Conservation (phyloP, 37 sponge, comb jelly and placozoan species). For the Crambe crambe region DNA sequence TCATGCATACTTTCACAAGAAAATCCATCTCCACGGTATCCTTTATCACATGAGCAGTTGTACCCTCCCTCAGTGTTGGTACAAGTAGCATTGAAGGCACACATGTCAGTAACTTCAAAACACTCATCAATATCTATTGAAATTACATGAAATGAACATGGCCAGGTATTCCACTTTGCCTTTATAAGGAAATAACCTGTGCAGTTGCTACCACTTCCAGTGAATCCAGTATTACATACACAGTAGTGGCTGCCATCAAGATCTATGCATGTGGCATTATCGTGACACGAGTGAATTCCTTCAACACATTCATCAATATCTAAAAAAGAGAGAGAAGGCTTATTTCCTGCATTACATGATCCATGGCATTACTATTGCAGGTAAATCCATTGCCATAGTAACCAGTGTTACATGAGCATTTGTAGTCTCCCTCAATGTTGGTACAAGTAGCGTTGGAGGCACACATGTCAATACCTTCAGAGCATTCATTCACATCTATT, state of each 20-base stretch:
- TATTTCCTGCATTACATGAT: too few species aligned
- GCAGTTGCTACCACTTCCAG: slow-evolving; percentile 19
- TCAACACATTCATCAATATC: neutral
- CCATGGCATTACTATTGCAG: neutral
- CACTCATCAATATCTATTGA: neutral
- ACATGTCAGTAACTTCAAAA: neutral
- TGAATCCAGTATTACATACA: slow-evolving; percentile 8
- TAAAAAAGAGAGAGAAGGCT: too few species aligned
- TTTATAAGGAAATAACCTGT: neutral
- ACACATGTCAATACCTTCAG: neutral
- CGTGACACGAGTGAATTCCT: neutral
- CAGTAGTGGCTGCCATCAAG: slow-evolving; percentile 10
- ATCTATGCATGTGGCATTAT: slow-evolving; percentile 18
- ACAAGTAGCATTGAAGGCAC: neutral
- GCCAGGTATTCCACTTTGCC: neutral
- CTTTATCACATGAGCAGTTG: neutral
- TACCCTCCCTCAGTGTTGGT: neutral
- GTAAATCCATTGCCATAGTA: neutral
- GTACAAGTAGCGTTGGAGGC: neutral
- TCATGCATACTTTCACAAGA: neutral
- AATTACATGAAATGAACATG: too few species aligned
- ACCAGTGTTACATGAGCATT: neutral
- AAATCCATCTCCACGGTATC: neutral
- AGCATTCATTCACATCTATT: neutral
- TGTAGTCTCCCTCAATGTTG: neutral